These are phyloP conservation scores for Gasterosteus nipponicus DNA, from an alignment of 2,113 vertebrate genomes.

Conservation along the genomic window DNA sequence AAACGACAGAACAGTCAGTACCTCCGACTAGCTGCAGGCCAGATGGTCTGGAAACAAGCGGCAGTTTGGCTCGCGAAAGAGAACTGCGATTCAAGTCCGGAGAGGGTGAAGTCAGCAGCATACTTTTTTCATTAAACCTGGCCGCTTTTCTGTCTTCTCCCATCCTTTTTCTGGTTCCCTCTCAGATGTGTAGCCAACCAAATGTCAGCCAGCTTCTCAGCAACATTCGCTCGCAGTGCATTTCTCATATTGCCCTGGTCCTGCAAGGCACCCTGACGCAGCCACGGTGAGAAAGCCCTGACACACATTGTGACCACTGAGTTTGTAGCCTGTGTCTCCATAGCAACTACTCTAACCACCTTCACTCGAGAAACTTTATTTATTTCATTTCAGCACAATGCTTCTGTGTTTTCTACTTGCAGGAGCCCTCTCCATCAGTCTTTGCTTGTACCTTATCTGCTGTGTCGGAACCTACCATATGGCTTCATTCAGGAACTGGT, in stretches of 20 bases:
- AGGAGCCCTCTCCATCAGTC: constrained; percentile 93
- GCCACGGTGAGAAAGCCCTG: constrained; percentile 85
- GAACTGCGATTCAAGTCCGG: constrained; percentile 22
- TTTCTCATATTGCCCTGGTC: constrained; percentile 94
- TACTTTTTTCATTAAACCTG: constrained; percentile 15
- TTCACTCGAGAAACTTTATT: constrained; percentile 19
- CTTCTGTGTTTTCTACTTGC: constrained; percentile 27
- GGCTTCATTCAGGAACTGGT: constrained; percentile 97
- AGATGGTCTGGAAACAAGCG: constrained; percentile 16
- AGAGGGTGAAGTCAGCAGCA: constrained; percentile 20
- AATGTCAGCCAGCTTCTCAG: constrained; percentile 97
- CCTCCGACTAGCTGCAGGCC: constrained; percentile 23
- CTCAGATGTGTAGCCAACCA: constrained; percentile 97
- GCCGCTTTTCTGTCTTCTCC: constrained; percentile 1
- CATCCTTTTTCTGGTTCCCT: neutral
- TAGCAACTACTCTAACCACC: constrained; percentile 58
- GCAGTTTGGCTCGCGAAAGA: constrained; percentile 8
- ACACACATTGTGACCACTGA: neutral
- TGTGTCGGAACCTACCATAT: constrained; percentile 97
- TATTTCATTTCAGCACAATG: constrained; percentile 18
- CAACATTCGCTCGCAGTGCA: constrained; percentile 99
- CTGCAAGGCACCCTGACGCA: constrained; percentile 95
- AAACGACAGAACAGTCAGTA: constrained; percentile 30
- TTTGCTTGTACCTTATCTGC: constrained; percentile 96
- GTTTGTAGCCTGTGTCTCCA: constrained; percentile 55